Base-by-base conservation (phyloP, 37 sponge, comb jelly and placozoan species). In the Crambe crambe region DNA sequence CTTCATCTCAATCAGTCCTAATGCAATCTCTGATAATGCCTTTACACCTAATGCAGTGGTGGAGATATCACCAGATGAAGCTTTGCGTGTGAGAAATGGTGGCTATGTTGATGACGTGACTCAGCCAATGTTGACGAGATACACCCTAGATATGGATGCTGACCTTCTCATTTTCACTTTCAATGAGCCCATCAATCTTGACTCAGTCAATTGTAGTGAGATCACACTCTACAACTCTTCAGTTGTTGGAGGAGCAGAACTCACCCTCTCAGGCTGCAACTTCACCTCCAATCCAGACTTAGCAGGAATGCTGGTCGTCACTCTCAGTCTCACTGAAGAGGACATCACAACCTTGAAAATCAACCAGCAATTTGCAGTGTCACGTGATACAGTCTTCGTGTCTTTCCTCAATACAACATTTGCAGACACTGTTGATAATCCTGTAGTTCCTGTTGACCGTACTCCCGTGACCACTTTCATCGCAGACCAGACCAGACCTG, bases 1-100 rank as follows among this genome's bases (percentile, higher is more conserved):
- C 15, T 96, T 68, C 74, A 64, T 96, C 22, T 66, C 91, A 6
- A 35, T 96, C 18, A 59, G 47, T 1, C 61, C 70, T 2, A 23
- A n/a, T 29, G 67, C 91, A 69, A 81, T 96, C 76, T 83, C 86
- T 21, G 97, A 96, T 66, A 93, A 87, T 67, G 86, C 97, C 36
- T 82, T 89, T 30, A 74, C 67, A 58, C 93, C 96, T 15, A 93
- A 93, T 72, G 43, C 15, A 37, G 91, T 88, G 2, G 61, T 77
- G n/a, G 66, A 73, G 30, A 80, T 96, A 41, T 8, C 76, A 8
- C 56, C 60, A 37, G 80, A 75, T 8, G 66, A 37, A 20, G 93
- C 86, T 21, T 54, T 88, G 32, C 83, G 42, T 47, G 74, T 82
- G 0, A 37, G 27, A 9, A 62, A 25, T 15, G 42, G 30, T 26